Base-by-base conservation (phyloP, 2,888 invertebrate genomes). In the Oscheius sp. region DNA sequence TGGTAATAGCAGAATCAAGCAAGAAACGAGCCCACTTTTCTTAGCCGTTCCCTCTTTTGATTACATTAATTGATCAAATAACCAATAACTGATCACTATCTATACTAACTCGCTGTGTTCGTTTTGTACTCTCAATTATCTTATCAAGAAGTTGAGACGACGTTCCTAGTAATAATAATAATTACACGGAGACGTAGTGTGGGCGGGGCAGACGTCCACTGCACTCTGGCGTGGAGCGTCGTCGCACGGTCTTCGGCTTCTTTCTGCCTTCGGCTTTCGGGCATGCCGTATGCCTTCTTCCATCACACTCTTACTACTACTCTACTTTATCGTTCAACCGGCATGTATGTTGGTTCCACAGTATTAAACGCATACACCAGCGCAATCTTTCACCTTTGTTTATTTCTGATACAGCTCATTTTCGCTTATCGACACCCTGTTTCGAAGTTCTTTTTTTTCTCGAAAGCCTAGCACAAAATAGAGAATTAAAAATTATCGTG, bases 251-350 rank as follows among this genome's bases (percentile, higher is more conserved):
- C 68, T 55, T 55, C 55, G 55, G 55, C 37, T n/a, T 29, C n/a
- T 48, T 42, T 53, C 37, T 55, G 53, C 55, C 55, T 35, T 37
- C 32, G 50, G 32, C 33, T 21, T 48, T 32, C 55, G 55, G 68
- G 68, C 68, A 68, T 68, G 68, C 68, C 42, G 68, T 55, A 68
- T 68, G 68, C 68, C 55, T 29, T 68, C 68, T 33, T 33, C 55
- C 68, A 35, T 37, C 37, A 37, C 42, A 37, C 53, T 55, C 42
- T 53, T 55, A 55, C 21, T 53, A 13, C n/a, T 53, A 53, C 35
- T 68, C 35, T 68, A 53, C 13, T 68, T 1, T 33, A 53, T 55
- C 13, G n/a, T 35, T 55, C 53, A 51, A 55, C n/a, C 53, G 13
- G 29, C 68, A 68, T 53, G 68, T 68, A 37, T 32, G 42, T 42